A percentile compares a stretch with the other conserved stretches of the same genome.
Conservation (phyloP, 1,140 invertebrate species). For the Physella acuta region DNA sequence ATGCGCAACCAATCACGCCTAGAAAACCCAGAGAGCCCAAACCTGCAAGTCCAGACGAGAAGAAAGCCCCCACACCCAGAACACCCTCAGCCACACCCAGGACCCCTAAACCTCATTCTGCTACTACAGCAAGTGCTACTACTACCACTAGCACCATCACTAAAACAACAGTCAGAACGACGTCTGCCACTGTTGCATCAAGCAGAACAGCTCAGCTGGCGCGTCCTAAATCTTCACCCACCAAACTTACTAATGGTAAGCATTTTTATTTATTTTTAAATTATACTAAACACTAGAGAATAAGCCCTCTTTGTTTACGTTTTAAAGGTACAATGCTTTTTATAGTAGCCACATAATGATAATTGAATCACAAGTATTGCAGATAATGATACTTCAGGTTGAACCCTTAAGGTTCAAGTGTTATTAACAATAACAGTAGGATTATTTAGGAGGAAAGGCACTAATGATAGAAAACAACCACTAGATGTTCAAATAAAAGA, state of each 20-base stretch:
- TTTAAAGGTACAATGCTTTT: no score
- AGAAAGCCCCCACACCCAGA: neutral
- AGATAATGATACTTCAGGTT: no score
- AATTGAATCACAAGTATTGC: no score
- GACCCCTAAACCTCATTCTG: neutral
- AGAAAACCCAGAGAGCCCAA: constrained; percentile 9
- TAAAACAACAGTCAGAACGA: neutral
- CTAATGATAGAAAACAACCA: no score
- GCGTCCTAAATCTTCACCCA: constrained; percentile 13
- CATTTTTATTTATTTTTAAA: neutral
- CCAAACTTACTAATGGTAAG: constrained; percentile 18
- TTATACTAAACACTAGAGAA: no score
- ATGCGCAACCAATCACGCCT: neutral
- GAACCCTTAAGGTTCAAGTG: no score
- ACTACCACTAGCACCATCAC: neutral
- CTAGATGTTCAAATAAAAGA: no score
- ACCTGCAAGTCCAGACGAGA: constrained; percentile 5
- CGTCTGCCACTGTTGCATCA: neutral
- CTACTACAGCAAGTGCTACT: neutral
- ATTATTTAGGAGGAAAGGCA: no score
- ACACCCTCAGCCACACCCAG: neutral
- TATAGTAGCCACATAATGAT: no score
- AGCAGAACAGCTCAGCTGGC: neutral
- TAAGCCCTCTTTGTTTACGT: no score
- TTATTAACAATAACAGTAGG: no score